A percentile compares a stretch with the other conserved stretches of the same genome.
Evolutionary conservation across 1,140 invertebrate genomes (phyloP).

Genomic region (Drosophila pseudoobscura): DNA sequence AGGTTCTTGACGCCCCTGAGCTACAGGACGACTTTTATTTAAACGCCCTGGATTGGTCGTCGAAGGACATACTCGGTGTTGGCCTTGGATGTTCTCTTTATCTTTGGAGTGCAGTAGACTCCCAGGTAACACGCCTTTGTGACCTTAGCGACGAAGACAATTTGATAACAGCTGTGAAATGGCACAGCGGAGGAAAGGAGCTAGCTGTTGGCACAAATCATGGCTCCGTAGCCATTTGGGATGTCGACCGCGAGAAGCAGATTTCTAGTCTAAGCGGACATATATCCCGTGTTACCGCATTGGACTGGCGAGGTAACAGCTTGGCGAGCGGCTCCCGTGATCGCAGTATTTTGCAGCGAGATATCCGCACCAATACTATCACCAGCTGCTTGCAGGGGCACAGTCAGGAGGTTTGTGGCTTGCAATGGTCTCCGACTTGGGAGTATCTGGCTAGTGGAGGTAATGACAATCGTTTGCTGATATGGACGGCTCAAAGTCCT

Average conservation of each 20-base stretch:
- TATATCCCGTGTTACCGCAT: slow-evolving; percentile 94
- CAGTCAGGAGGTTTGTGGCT: slow-evolving; percentile 97
- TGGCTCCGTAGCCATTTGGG: slow-evolving; percentile 98
- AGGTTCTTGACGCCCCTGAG: slow-evolving; percentile 98
- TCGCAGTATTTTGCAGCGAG: slow-evolving; percentile 95
- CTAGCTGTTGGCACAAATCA: slow-evolving; percentile 98
- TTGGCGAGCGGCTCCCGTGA: slow-evolving; percentile 97
- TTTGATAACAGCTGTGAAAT: slow-evolving; percentile 98
- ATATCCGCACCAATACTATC: slow-evolving; percentile 92
- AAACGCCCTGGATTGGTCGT: slow-evolving; percentile 99
- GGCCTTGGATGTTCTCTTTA: slow-evolving; percentile 98
- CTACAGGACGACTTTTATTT: slow-evolving; percentile 99
- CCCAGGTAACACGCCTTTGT: slow-evolving; percentile 97
- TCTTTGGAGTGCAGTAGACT: slow-evolving; percentile 98
- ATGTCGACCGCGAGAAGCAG: slow-evolving; percentile 94
- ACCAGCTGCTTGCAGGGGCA: slow-evolving; percentile 94
- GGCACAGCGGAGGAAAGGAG: slow-evolving; percentile 97
- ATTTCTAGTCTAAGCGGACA: slow-evolving; percentile 95
- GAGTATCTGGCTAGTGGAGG: slow-evolving; percentile 98
- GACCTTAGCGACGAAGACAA: slow-evolving; percentile 96
- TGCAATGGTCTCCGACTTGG: slow-evolving; percentile 99
- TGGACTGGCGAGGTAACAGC: slow-evolving; percentile 98
- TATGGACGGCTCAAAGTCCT: slow-evolving; percentile 95
- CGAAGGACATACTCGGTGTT: slow-evolving; percentile 98
- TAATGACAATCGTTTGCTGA: slow-evolving; percentile 98